Percentiles rank a stretch among this genome's conserved stretches.
Conservation (phyloP, 2,113 vertebrate genomes). For the Odocoileus hemionus region DNA sequence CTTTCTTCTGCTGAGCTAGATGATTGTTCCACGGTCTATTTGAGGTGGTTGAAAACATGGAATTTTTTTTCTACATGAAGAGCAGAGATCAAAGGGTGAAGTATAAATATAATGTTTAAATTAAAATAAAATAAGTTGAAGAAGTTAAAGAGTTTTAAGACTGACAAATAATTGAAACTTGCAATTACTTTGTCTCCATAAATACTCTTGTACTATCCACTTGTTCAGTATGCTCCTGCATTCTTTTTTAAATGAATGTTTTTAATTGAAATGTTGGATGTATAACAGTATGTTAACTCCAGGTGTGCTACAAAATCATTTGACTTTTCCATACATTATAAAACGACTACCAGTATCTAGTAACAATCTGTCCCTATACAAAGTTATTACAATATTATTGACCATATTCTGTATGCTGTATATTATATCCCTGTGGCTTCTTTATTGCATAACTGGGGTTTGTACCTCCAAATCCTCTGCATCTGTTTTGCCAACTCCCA, state of each 20-base stretch:
- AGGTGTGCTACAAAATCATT: neutral
- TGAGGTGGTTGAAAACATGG: neutral
- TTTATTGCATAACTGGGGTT: neutral
- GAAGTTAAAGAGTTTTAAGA: neutral
- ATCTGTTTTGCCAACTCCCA: neutral
- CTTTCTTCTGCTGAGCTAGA: neutral
- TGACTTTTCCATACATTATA: neutral
- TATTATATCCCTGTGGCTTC: neutral
- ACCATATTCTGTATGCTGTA: neutral
- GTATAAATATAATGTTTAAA: neutral
- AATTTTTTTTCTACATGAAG: slow-evolving; percentile 1
- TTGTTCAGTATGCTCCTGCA: neutral
- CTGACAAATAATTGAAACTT: neutral
- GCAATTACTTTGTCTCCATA: neutral
- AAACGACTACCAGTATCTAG: neutral
- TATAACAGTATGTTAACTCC: neutral
- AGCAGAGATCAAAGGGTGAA: neutral
- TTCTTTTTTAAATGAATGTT: neutral
- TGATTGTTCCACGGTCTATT: neutral
- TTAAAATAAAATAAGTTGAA: neutral
- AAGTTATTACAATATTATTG: neutral
- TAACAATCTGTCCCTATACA: neutral
- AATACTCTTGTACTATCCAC: neutral
- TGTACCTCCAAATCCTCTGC: neutral
- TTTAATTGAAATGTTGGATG: neutral